Percentiles rank a stretch among this genome's conserved stretches.
phyloP scores from a whole-genome alignment of 1,140 invertebrate species.

The Pseudomyrmex pallidus region DNA sequence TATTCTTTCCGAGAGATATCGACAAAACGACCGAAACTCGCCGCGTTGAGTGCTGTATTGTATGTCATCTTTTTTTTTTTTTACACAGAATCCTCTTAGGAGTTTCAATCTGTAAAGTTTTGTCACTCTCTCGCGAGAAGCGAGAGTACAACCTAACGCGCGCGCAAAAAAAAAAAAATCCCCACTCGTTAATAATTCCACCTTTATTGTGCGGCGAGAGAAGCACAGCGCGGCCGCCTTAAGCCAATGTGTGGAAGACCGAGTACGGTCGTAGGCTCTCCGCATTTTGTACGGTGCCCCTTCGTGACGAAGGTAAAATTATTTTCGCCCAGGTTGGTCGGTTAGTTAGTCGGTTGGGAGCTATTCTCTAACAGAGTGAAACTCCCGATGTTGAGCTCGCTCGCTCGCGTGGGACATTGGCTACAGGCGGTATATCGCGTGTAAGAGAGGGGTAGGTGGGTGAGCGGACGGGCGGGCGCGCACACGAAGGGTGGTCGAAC shows the following conservation, averaged over 20 bases:
- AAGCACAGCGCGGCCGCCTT: constrained; percentile 3
- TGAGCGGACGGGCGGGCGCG: constrained; percentile 29
- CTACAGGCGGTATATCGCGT: constrained; percentile 42
- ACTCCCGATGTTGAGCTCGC: constrained; percentile 26
- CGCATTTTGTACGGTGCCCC: constrained; percentile 5
- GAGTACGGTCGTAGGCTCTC: constrained; percentile 4
- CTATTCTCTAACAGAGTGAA: constrained; percentile 22
- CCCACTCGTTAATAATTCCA: constrained; percentile 16
- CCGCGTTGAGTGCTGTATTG: too few species aligned
- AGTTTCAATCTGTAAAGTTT: background rate
- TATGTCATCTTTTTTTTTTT: background rate
- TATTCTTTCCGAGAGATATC: background rate
- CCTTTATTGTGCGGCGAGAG: background rate
- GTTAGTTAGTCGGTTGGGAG: constrained; percentile 44
- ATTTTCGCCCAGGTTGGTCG: constrained; percentile 51
- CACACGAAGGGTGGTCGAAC: constrained; percentile 30
- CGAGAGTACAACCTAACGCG: background rate
- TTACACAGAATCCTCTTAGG: background rate
- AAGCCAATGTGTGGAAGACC: constrained; percentile 23
- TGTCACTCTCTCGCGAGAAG: background rate
- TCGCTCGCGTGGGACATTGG: constrained; percentile 47
- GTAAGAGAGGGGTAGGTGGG: constrained; percentile 38
- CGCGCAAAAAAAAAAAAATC: too few species aligned
- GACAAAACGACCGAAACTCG: constrained; percentile 3
- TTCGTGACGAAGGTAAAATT: constrained; percentile 56